A percentile compares a stretch with the other conserved stretches of the same genome.
Evolutionary conservation across 2,113 vertebrate species (phyloP).

Genomic region (Jaculus jaculus): DNA sequence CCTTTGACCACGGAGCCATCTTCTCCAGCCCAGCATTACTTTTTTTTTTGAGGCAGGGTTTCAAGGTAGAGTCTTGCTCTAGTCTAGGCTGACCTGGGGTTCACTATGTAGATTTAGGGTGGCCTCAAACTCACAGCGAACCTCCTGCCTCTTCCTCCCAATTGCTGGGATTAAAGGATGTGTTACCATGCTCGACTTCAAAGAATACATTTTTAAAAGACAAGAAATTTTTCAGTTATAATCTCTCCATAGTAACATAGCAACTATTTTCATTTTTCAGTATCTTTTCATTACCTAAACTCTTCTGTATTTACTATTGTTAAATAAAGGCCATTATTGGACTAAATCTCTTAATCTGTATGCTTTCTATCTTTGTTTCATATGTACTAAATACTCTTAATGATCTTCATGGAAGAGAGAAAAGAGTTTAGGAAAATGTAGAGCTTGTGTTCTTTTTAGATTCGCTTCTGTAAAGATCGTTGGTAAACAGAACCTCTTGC

Average conservation of each 20-base stretch:
- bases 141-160: too few relatives aligned
- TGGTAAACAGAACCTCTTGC: not conserved
- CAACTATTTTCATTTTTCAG: not conserved
- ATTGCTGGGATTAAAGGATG: too few relatives aligned
- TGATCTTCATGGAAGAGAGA: not conserved
- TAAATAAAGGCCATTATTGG: not conserved
- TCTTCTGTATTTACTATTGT: not conserved
- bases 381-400: not conserved
- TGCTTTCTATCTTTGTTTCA: constrained; percentile 1
- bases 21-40: too few relatives aligned
- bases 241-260: not conserved
- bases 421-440: not conserved
- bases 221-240: not conserved
- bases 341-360: constrained; percentile 33
- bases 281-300: constrained; percentile 6
- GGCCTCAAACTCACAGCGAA: too few relatives aligned
- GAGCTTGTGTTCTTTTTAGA: not conserved
- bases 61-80: too few relatives aligned
- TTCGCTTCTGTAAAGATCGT: not conserved
- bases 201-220: not conserved
- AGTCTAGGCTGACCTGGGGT: too few relatives aligned
- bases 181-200: too few relatives aligned
- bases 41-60: too few relatives aligned
- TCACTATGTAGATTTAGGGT: too few relatives aligned
- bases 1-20: too few relatives aligned